Evolutionary conservation across 2,888 invertebrate genomes (phyloP), one percentile per base, ranked within the genome.

Genomic region (Lysandra bellargus): DNA sequence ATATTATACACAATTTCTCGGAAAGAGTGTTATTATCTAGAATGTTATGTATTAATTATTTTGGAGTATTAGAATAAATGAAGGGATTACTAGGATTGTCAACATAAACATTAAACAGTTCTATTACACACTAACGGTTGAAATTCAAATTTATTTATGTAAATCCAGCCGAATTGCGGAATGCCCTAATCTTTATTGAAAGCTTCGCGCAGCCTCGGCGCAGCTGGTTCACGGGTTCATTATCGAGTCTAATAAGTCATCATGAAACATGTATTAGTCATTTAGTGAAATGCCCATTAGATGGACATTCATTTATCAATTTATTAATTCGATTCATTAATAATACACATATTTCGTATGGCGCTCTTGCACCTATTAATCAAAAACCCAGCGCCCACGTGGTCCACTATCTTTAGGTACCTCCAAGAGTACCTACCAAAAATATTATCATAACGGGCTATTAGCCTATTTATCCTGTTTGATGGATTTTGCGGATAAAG

Each of bases 181-280:
- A 14, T 69, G 2, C 33, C 69, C 33, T 33, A 69, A 69, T 69
- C 69, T 69, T 69, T 69, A 69, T 69, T 69, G 14, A 33, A 33
- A 69, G 69, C 69, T 6, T 17, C 33, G 69, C 69, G 33, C 69
- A 69, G 69, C 33, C 69, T 0, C 33, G 14, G 33, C 69, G 69
- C 69, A 69, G 69, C 14, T 69, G 69, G 4, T 30, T 14, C 33
- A 33, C 64, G 37, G 17, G 69, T 69, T 37, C 69, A 69, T 69
- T 69, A 69, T 69, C 69, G 69, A 69, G 33, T 69, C 69, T 69
- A 37, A 69, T 69, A 69, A 69, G 33, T 69, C 33, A 69, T 69
- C 69, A 69, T 33, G 14, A 37, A 69, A 69, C 33, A 69, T 23
- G 14, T 33, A 69, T 33, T 61, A 69, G 69, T 69, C 33, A 69